A percentile compares a stretch with the other conserved stretches of the same genome.
These are phyloP conservation scores for Carassius carassius DNA, from an alignment of 2,113 vertebrate species.

Conservation along the genomic window DNA sequence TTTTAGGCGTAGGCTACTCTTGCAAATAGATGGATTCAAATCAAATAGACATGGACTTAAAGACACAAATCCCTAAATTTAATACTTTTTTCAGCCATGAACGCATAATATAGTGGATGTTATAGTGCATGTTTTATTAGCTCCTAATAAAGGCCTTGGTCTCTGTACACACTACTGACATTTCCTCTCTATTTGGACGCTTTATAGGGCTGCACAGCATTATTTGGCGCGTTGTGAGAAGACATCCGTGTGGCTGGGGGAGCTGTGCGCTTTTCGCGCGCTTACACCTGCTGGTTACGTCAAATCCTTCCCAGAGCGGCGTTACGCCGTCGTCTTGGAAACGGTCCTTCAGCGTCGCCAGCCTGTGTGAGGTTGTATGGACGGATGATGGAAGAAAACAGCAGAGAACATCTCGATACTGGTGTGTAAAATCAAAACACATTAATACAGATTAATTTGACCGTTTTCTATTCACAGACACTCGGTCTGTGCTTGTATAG, in stretches of 20 bases:
- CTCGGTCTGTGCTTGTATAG: not conserved
- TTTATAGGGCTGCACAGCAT: not conserved
- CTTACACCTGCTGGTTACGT: slow-evolving; percentile 38
- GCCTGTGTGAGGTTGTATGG: slow-evolving; percentile 52
- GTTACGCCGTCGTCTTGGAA: slow-evolving; percentile 72
- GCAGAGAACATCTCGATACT: slow-evolving; percentile 71
- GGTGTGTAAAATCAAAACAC: slow-evolving; percentile 74
- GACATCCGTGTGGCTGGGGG: slow-evolving; percentile 56
- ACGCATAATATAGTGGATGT: not conserved
- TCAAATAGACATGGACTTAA: not conserved
- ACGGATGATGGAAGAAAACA: slow-evolving; percentile 80
- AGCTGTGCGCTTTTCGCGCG: slow-evolving; percentile 29
- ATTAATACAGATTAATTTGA: not conserved
- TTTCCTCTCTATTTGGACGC: not conserved
- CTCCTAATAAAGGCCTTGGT: not conserved
- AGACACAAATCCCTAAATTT: not conserved
- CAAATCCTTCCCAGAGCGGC: slow-evolving; percentile 38
- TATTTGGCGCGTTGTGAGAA: not conserved
- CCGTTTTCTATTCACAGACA: not conserved
- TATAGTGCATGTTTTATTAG: slow-evolving; percentile 5
- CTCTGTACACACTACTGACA: slow-evolving; percentile 15
- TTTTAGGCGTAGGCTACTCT: not conserved
- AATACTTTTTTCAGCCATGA: not conserved
- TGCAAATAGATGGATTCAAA: not conserved
- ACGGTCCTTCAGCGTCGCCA: slow-evolving; percentile 72